A percentile compares a stretch with the other conserved stretches of the same genome.
Evolutionary conservation across 2,888 invertebrate species (phyloP).

Genomic region (Morpho achilles): DNA sequence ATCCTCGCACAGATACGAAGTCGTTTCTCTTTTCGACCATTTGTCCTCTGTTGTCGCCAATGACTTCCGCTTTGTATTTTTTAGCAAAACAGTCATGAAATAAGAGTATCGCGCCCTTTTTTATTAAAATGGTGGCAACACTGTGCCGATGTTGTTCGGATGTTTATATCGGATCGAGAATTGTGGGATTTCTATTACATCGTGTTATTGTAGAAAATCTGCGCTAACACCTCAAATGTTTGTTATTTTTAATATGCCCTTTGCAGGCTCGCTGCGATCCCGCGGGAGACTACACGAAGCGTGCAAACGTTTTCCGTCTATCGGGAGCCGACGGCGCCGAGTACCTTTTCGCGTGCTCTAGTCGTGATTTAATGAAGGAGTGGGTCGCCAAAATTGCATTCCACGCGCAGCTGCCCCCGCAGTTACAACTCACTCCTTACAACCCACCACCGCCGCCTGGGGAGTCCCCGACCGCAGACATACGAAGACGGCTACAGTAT

Average conservation of each 20-base stretch:
- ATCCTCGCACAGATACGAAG: too few relatives aligned
- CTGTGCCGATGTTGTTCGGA: too few relatives aligned
- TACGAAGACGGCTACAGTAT: slow-evolving; percentile 52
- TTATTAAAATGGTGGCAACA: too few relatives aligned
- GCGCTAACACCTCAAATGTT: too few relatives aligned
- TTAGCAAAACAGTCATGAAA: too few relatives aligned
- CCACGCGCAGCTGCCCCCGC: slow-evolving; percentile 94
- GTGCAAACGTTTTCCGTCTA: slow-evolving; percentile 95
- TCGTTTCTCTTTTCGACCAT: too few relatives aligned
- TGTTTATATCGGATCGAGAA: too few relatives aligned
- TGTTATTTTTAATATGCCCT: background rate
- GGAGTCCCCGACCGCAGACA: slow-evolving; percentile 71
- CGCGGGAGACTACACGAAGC: slow-evolving; percentile 96
- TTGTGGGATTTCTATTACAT: too few relatives aligned
- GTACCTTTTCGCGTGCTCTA: slow-evolving; percentile 91
- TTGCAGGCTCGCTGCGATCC: slow-evolving; percentile 88
- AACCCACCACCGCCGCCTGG: slow-evolving; percentile 50
- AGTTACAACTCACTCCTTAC: slow-evolving; percentile 91
- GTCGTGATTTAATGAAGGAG: slow-evolving; percentile 87
- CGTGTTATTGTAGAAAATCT: too few relatives aligned
- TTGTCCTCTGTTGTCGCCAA: too few relatives aligned
- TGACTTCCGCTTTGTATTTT: too few relatives aligned
- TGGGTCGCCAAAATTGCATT: slow-evolving; percentile 96
- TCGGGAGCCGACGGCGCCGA: slow-evolving; percentile 94
- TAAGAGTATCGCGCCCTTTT: too few relatives aligned